phyloP scores from a whole-genome alignment of 1,140 invertebrate species.

The Asbolus verrucosus region DNA sequence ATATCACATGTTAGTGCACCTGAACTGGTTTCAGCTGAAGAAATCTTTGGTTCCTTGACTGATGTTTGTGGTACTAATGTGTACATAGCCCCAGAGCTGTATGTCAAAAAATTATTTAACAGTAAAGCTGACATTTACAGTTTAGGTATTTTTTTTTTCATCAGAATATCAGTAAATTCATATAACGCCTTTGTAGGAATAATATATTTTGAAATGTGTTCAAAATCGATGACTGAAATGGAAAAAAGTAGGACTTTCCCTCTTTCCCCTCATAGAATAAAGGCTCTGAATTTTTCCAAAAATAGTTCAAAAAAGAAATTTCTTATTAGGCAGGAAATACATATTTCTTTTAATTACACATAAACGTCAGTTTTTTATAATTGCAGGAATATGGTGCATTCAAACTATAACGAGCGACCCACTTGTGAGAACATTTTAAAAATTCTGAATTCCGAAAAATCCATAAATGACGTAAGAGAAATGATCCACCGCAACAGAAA shows the following conservation, averaged over 20 bases:
- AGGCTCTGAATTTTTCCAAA: neutral
- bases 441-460: neutral
- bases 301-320: neutral
- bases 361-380: neutral
- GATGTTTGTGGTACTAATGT: neutral
- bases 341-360: neutral
- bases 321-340: neutral
- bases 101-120: neutral
- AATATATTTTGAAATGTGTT: conserved; percentile 29
- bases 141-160: no score
- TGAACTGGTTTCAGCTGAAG: conserved; percentile 1
- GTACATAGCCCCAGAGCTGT: conserved; percentile 11
- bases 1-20: no score
- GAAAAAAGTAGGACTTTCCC: neutral
- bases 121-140: conserved; percentile 15
- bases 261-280: neutral
- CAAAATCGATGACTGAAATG: neutral
- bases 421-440: neutral
- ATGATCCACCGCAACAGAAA: no score
- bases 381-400: neutral
- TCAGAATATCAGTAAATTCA: no score
- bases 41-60: conserved; percentile 7
- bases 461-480: neutral
- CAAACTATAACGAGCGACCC: neutral
- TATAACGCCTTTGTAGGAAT: no score